phyloP scores from a whole-genome alignment of 1,140 invertebrate genomes.

The Drosophila nikananu region DNA sequence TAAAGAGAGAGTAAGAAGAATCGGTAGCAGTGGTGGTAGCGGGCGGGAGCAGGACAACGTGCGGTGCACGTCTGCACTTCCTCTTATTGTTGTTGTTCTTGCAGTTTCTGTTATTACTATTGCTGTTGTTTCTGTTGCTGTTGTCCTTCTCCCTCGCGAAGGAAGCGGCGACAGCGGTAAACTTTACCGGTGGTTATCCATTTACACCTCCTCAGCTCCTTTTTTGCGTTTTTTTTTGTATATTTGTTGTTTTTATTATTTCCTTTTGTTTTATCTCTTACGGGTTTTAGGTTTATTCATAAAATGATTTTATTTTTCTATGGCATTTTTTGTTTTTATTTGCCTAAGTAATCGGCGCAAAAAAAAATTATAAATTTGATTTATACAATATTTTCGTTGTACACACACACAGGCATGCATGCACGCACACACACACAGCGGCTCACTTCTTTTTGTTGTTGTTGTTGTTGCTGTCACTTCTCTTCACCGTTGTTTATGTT shows the following conservation, averaged over 20 bases:
- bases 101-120: conserved; percentile 26
- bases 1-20: conserved; percentile 17
- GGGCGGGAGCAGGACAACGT: conserved; percentile 67
- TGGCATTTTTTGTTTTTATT: conserved; percentile 9
- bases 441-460: conserved; percentile 28
- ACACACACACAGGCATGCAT: conserved; percentile 40
- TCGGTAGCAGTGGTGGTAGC: conserved; percentile 46
- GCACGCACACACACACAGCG: conserved; percentile 23
- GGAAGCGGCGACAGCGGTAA: conserved; percentile 37
- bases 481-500: conserved; percentile 77
- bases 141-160: conserved; percentile 40
- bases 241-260: neutral
- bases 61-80: conserved; percentile 29
- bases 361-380: conserved; percentile 51
- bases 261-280: neutral
- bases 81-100: conserved; percentile 36
- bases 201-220: conserved; percentile 24
- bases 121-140: conserved; percentile 18
- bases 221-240: conserved; percentile 4
- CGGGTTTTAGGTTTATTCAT: neutral
- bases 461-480: conserved; percentile 49
- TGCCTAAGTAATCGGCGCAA: conserved; percentile 27
- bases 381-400: conserved; percentile 50
- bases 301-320: conserved; percentile 9
- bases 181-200: conserved; percentile 74